phyloP scores from a whole-genome alignment of 2,888 invertebrate species.

The Mechanitis messenoides region DNA sequence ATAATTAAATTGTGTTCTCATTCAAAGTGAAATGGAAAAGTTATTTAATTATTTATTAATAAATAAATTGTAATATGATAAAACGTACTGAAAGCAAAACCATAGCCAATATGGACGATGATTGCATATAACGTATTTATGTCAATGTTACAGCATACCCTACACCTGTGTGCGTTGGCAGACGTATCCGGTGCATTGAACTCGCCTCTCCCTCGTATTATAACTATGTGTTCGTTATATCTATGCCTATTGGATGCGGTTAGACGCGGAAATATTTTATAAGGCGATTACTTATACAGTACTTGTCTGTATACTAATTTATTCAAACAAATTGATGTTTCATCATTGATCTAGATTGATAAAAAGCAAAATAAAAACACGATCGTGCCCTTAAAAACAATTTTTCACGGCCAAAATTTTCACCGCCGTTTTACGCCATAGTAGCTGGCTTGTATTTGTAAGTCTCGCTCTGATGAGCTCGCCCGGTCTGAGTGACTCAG shows the following conservation, averaged over 20 bases:
- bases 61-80: not conserved
- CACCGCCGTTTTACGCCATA: constrained; percentile 42
- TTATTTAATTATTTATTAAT: not conserved
- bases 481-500: constrained; percentile 41
- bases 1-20: too few relatives aligned
- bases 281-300: constrained; percentile 5
- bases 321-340: too few relatives aligned
- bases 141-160: constrained; percentile 65
- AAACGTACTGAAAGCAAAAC: not conserved
- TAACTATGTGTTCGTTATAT: constrained; percentile 23
- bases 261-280: constrained; percentile 27
- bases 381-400: constrained; percentile 36
- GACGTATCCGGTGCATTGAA: constrained; percentile 74
- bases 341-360: too few relatives aligned
- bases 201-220: constrained; percentile 43
- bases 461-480: constrained; percentile 55
- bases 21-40: too few relatives aligned
- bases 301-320: too few relatives aligned
- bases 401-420: constrained; percentile 59
- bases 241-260: constrained; percentile 17
- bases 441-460: constrained; percentile 45
- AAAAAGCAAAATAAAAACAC: constrained; percentile 25
- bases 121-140: constrained; percentile 51
- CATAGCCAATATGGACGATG: not conserved
- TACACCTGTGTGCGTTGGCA: constrained; percentile 59